phyloP scores from a whole-genome alignment of 1,140 invertebrate species.

The Bombus haemorrhoidalis region DNA sequence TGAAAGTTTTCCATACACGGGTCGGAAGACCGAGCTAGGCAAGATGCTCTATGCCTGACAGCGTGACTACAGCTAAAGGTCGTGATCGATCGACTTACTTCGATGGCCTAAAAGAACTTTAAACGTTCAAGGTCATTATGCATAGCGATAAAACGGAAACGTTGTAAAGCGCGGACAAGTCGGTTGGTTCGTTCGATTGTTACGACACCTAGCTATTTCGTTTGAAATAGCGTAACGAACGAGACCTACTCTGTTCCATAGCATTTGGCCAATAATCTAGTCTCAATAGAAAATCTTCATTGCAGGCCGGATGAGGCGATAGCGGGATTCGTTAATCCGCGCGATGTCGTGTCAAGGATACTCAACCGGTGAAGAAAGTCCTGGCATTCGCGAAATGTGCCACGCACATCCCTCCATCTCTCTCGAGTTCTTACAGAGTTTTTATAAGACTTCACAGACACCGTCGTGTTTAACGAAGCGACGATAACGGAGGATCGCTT shows the following conservation, averaged over 20 bases:
- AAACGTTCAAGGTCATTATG: conserved; percentile 62
- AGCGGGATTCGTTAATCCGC: conserved; percentile 37
- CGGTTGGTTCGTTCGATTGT: conserved; percentile 6
- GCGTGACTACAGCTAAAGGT: conserved; percentile 59
- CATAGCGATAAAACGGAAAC: conserved; percentile 51
- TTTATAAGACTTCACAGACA: neutral
- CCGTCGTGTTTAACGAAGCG: neutral
- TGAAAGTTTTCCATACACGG: conserved; percentile 39
- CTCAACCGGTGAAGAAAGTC: neutral
- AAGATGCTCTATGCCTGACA: conserved; percentile 52
- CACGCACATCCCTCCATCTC: conserved; percentile 5
- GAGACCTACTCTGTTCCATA: neutral
- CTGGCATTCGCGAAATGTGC: conserved; percentile 18
- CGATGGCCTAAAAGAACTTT: conserved; percentile 66
- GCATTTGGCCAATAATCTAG: neutral
- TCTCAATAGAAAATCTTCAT: neutral
- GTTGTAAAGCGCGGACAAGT: conserved; percentile 35
- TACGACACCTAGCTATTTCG: neutral
- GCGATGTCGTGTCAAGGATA: conserved; percentile 42
- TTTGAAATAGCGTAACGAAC: neutral
- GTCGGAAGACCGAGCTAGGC: conserved; percentile 14
- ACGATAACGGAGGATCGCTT: conserved; percentile 42
- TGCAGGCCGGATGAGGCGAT: conserved; percentile 37
- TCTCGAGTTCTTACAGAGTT: conserved; percentile 5
- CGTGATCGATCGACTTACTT: conserved; percentile 65